Percentiles rank a stretch among this genome's conserved stretches.
Evolutionary conservation across 1,140 invertebrate genomes (phyloP).

Genomic region (Zaprionus davidi): DNA sequence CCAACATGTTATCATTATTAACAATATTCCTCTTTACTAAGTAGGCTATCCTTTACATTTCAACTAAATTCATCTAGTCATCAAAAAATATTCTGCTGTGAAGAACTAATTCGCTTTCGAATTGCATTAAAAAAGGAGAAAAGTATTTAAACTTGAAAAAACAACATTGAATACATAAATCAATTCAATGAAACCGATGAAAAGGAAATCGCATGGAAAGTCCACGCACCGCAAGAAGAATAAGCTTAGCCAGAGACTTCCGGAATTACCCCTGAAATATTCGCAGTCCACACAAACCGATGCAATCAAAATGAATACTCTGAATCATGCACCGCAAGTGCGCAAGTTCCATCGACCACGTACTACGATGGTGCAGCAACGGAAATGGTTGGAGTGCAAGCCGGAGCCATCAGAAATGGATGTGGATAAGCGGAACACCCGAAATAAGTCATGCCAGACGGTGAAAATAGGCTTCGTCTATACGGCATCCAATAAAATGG

Average conservation of each 20-base stretch:
- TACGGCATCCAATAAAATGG: background rate
- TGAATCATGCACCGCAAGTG: background rate
- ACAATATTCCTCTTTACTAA: background rate
- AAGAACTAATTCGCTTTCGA: background rate
- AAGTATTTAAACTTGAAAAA: background rate
- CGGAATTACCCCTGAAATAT: too few relatives aligned
- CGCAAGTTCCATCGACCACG: background rate
- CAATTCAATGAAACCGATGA: background rate
- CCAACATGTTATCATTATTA: background rate
- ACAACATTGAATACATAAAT: background rate
- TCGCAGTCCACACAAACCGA: slow-evolving; percentile 4
- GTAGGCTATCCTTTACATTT: background rate
- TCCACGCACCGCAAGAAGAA: background rate
- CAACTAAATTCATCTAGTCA: background rate
- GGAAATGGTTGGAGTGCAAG: background rate
- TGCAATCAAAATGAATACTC: background rate
- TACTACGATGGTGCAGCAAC: background rate
- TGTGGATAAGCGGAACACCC: background rate
- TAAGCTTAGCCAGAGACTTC: background rate
- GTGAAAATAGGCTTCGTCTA: background rate
- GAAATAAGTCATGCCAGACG: slow-evolving; percentile 7
- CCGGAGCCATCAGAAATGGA: background rate
- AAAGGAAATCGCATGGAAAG: background rate
- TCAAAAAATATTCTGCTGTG: background rate
- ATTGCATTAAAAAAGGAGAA: background rate